Percentiles rank a stretch among this genome's conserved stretches.
Evolutionary conservation across 2,797 vertebrate genomes (phyloP).

Genomic region (Betta splendens): DNA sequence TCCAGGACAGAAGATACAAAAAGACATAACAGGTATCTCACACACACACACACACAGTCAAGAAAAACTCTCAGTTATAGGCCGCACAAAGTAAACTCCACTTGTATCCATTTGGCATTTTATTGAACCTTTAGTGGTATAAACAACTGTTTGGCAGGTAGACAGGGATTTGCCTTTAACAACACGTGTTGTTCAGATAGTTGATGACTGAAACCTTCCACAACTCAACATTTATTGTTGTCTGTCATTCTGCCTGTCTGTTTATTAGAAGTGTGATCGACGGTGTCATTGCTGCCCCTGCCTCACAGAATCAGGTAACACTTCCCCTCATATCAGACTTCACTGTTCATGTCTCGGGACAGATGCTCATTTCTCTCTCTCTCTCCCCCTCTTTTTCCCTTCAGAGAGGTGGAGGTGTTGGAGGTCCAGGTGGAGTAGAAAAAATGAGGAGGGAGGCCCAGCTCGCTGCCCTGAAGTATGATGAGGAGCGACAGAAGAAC

Average conservation of each 20-base stretch:
- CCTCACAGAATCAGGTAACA: constrained; percentile 73
- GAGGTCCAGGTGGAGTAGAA: constrained; percentile 74
- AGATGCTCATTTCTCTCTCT: not conserved
- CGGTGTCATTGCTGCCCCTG: constrained; percentile 47
- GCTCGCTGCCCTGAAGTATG: constrained; percentile 89
- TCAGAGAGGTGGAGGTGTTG: constrained; percentile 36
- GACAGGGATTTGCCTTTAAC: too few relatives aligned
- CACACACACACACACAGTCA: not conserved
- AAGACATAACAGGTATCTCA: constrained; percentile 73
- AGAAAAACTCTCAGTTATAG: too few relatives aligned
- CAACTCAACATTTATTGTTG: not conserved
- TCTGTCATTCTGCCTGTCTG: constrained; percentile 15
- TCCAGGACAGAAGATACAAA: constrained; percentile 83
- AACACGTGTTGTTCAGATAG: too few relatives aligned
- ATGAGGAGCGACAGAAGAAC: constrained; percentile 89
- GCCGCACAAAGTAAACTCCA: too few relatives aligned
- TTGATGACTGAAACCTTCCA: too few relatives aligned
- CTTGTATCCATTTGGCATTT: too few relatives aligned
- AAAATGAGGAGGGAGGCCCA: constrained; percentile 90
- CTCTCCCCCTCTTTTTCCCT: not conserved
- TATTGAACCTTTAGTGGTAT: too few relatives aligned
- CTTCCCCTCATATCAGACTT: not conserved
- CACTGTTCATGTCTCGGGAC: not conserved
- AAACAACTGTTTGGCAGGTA: too few relatives aligned
- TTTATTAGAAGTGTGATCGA: constrained; percentile 68